These are phyloP conservation scores for Zonitis immaculata DNA, from an alignment of 2,888 invertebrate genomes.

Conservation along the genomic window DNA sequence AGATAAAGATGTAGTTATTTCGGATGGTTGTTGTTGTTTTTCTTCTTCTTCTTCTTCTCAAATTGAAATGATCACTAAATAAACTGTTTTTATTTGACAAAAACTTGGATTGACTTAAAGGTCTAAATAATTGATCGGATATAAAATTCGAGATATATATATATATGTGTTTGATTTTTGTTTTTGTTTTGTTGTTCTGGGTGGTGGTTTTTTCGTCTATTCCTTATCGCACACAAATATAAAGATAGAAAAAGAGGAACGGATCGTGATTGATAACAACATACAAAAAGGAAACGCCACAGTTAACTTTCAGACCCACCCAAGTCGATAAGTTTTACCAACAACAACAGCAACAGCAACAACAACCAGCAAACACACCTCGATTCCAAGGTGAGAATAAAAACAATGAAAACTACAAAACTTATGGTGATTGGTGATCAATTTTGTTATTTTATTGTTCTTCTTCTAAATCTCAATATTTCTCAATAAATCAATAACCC, in stretches of 20 bases:
- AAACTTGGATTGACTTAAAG: constrained; percentile 10
- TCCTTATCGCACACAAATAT: neutral
- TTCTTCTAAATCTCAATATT: too few relatives aligned
- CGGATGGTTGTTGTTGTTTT: too few relatives aligned
- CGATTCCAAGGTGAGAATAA: neutral
- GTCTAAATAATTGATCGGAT: constrained; percentile 16
- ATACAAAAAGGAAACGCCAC: constrained; percentile 4
- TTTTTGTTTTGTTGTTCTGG: too few relatives aligned
- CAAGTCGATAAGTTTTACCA: constrained; percentile 13
- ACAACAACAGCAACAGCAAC: neutral
- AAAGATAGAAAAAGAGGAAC: neutral
- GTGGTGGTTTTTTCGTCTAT: constrained; percentile 14
- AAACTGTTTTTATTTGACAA: constrained; percentile 17
- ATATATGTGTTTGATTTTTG: too few relatives aligned
- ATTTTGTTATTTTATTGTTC: too few relatives aligned
- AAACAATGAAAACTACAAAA: neutral
- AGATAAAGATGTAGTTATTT: constrained; percentile 9
- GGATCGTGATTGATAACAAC: constrained; percentile 15
- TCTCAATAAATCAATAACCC: too few relatives aligned
- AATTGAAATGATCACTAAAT: constrained; percentile 16
- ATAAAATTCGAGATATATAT: too few relatives aligned
- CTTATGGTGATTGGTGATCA: too few relatives aligned
- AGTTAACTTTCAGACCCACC: constrained; percentile 10
- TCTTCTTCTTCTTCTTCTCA: too few relatives aligned
- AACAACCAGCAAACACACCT: neutral